Conservation (phyloP, 2,888 invertebrate genomes). For the Synergus japonicus region DNA sequence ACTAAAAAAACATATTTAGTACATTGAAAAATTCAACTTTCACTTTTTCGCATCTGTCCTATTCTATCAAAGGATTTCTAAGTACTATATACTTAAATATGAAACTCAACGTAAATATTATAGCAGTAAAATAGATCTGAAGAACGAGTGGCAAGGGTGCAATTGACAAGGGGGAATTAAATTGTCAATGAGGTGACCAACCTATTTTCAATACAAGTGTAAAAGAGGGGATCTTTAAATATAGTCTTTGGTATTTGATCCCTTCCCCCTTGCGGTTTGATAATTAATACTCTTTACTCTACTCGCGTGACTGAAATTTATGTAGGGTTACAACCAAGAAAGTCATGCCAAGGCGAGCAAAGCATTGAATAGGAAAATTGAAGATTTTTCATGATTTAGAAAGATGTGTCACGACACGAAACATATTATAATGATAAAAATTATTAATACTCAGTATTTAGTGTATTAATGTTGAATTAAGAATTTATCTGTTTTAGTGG, state of each 20-base stretch:
- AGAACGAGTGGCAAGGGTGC: constrained; percentile 40
- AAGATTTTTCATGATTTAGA: constrained; percentile 11
- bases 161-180: background rate
- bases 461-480: background rate
- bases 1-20: background rate
- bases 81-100: background rate
- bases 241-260: constrained; percentile 24
- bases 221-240: constrained; percentile 35
- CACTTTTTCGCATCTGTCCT: background rate
- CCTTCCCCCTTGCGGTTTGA: constrained; percentile 32
- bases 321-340: constrained; percentile 24
- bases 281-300: constrained; percentile 39
- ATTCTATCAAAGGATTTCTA: background rate
- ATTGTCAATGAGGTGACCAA: constrained; percentile 17
- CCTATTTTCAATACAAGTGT: constrained; percentile 5
- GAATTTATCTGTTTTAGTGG: background rate
- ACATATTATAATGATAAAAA: background rate
- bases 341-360: background rate
- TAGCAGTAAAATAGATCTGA: constrained; percentile 1
- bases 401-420: background rate
- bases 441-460: background rate
- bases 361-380: constrained; percentile 19
- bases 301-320: constrained; percentile 33
- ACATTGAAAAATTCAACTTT: background rate
- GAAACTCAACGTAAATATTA: background rate